phyloP scores from a whole-genome alignment of 2,797 vertebrate species.

The Ispidina lecontei region DNA sequence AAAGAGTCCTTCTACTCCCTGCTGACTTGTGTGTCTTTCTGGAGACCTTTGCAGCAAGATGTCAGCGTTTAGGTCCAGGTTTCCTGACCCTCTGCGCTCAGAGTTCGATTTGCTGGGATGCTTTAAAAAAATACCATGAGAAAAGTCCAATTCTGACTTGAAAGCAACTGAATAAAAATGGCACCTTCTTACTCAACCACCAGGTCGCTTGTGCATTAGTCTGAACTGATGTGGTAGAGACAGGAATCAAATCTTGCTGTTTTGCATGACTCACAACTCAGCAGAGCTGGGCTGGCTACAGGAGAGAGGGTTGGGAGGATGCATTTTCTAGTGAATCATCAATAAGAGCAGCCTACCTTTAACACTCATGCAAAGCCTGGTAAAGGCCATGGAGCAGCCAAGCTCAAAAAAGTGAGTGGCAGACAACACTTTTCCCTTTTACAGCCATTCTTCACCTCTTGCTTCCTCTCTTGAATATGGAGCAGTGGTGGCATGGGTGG shows the following conservation, averaged over 20 bases:
- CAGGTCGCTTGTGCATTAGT: neutral
- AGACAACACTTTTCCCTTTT: neutral
- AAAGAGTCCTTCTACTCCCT: neutral
- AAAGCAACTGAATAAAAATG: neutral
- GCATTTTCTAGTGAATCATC: neutral
- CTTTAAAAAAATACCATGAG: neutral
- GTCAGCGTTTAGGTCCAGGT: neutral
- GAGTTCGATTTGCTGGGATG: neutral
- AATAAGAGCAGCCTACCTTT: neutral
- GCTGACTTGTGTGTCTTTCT: neutral
- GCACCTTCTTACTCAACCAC: neutral
- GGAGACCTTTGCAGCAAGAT: neutral
- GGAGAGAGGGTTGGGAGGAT: neutral
- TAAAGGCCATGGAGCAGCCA: neutral
- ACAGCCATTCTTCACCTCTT: neutral
- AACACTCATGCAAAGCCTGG: neutral
- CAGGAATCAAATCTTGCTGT: neutral
- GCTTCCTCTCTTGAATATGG: neutral
- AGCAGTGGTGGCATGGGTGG: neutral
- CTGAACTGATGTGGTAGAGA: neutral
- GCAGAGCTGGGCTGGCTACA: slow-evolving; percentile 12
- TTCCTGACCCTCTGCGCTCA: neutral
- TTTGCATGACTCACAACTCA: neutral
- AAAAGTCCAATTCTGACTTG: neutral
- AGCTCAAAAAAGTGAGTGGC: neutral